Conservation (phyloP, 2,888 invertebrate species). For the Coecobrya sp. region DNA sequence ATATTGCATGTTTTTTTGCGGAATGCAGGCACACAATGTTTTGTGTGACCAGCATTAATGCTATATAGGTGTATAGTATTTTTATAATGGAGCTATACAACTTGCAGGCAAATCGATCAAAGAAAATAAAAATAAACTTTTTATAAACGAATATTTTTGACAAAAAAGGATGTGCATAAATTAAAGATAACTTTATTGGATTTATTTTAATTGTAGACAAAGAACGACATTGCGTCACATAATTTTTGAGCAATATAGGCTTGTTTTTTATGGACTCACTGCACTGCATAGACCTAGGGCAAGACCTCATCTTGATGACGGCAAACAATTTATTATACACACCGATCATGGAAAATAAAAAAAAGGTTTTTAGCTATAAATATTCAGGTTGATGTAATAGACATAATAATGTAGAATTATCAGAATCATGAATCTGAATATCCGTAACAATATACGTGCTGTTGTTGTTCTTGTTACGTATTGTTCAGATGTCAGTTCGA, state of each 20-base stretch:
- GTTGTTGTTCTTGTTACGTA: not conserved
- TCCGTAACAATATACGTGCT: not conserved
- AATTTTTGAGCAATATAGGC: not conserved
- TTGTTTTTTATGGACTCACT: not conserved
- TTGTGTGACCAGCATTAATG: not conserved
- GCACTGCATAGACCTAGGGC: constrained; percentile 37
- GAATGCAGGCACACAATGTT: not conserved
- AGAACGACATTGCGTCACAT: too few relatives aligned
- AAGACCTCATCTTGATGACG: not conserved
- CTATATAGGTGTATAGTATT: too few relatives aligned
- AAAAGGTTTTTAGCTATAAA: too few relatives aligned
- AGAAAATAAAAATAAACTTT: not conserved
- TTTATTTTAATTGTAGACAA: not conserved
- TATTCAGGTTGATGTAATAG: too few relatives aligned
- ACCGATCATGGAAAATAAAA: constrained; percentile 35
- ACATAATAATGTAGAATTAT: too few relatives aligned
- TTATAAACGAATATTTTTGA: not conserved
- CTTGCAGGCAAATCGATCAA: not conserved
- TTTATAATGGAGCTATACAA: not conserved
- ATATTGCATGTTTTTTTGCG: not conserved
- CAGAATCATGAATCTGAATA: too few relatives aligned
- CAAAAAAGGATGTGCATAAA: not conserved
- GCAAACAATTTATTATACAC: not conserved
- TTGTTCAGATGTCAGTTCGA: not conserved
- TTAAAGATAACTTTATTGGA: not conserved